Evolutionary conservation across 2,113 vertebrate genomes (phyloP).

Genomic region (Coptodon bakossiorum): DNA sequence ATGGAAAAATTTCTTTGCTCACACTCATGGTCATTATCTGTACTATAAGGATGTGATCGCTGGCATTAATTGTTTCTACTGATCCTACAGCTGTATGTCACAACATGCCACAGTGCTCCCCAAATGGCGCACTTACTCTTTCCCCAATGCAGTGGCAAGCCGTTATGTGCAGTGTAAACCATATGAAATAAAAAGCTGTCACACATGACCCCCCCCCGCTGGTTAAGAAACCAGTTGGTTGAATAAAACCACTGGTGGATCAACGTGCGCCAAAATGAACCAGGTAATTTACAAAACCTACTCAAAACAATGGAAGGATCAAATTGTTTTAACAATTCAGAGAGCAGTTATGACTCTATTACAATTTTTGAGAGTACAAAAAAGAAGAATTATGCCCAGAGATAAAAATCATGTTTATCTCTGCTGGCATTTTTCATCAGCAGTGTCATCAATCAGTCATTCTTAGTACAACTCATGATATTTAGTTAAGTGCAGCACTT

Average conservation of each 20-base stretch:
- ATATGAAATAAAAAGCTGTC: background rate
- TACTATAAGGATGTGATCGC: background rate
- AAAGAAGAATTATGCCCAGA: background rate
- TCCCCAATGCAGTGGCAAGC: background rate
- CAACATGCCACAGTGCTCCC: background rate
- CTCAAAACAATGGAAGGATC: background rate
- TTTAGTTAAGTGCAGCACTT: background rate
- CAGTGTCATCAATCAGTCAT: background rate
- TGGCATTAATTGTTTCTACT: background rate
- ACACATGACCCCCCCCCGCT: background rate
- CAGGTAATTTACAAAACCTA: slow-evolving; percentile 7
- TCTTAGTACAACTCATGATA: background rate
- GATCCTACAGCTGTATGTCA: background rate
- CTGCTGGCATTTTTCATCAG: background rate
- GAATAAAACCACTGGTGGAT: background rate
- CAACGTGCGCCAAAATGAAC: slow-evolving; percentile 5
- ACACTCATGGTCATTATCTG: background rate
- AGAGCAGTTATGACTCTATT: slow-evolving; percentile 12
- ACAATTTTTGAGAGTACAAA: background rate
- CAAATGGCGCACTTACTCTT: background rate
- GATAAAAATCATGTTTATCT: background rate
- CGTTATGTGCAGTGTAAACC: background rate
- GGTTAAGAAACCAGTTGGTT: slow-evolving; percentile 12
- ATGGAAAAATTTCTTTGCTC: background rate
- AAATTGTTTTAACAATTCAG: background rate